phyloP scores from a whole-genome alignment of 2,797 vertebrate species.

The Anniella stebbinsi region DNA sequence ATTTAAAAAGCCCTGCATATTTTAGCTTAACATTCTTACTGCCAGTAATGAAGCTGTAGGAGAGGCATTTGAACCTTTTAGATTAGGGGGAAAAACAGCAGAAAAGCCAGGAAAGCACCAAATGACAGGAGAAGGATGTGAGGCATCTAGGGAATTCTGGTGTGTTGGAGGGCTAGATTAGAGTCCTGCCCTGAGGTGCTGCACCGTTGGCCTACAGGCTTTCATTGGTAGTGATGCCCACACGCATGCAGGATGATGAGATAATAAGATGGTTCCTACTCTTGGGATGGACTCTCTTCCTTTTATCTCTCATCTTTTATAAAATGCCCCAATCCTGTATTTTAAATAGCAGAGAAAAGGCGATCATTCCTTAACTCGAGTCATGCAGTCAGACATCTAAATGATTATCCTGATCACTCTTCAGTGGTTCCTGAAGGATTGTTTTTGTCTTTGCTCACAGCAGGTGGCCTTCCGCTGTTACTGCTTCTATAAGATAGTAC shows the following conservation, averaged over 20 bases:
- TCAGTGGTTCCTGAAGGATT: not conserved
- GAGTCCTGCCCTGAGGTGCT: too few relatives aligned
- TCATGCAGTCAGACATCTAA: not conserved
- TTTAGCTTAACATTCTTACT: too few relatives aligned
- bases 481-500: not conserved
- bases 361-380: not conserved
- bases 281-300: too few relatives aligned
- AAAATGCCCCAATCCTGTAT: not conserved
- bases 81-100: too few relatives aligned
- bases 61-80: too few relatives aligned
- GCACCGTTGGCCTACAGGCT: not conserved
- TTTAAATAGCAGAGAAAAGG: not conserved
- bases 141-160: too few relatives aligned
- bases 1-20: too few relatives aligned
- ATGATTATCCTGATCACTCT: not conserved
- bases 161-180: too few relatives aligned
- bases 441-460: not conserved
- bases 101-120: too few relatives aligned
- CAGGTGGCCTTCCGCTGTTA: not conserved
- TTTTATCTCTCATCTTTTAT: not conserved
- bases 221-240: not conserved
- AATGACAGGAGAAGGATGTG: too few relatives aligned
- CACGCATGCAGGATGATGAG: not conserved
- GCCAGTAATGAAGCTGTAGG: too few relatives aligned
- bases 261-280: not conserved